phyloP scores from a whole-genome alignment of 92 coral and sea anemone genomes.

The Palythoa caribaeorum region DNA sequence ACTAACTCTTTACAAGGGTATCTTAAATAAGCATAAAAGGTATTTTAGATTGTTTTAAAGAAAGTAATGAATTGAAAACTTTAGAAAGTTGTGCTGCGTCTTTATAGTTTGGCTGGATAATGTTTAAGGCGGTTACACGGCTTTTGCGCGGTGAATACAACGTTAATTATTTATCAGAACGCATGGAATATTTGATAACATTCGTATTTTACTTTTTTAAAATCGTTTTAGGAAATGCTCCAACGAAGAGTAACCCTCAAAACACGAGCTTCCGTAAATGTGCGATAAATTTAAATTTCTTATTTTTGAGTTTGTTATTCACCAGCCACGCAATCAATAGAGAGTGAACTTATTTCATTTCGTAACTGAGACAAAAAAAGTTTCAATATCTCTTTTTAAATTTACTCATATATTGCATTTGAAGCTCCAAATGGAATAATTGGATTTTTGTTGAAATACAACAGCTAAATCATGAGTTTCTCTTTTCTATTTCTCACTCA shows the following conservation, averaged over 20 bases:
- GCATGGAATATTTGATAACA: conserved; percentile 43
- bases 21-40: not conserved
- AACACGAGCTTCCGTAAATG: too few species aligned
- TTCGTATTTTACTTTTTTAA: not conserved
- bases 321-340: too few species aligned
- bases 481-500: not conserved
- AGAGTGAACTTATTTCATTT: not conserved
- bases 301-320: too few species aligned
- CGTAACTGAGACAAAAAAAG: not conserved
- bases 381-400: not conserved
- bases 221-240: not conserved
- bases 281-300: too few species aligned
- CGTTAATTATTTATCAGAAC: conserved; percentile 36
- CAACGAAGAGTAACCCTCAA: not conserved
- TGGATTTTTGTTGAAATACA: not conserved
- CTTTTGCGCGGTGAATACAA: not conserved
- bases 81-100: not conserved
- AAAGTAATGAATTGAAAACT: not conserved
- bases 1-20: not conserved
- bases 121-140: not conserved
- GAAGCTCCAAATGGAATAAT: not conserved
- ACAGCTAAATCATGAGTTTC: not conserved
- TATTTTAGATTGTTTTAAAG: not conserved
- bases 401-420: not conserved
- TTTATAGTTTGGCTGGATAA: not conserved